Percentiles rank a stretch among this genome's conserved stretches.
phyloP scores from a whole-genome alignment of 2,113 vertebrate genomes.

The Syrmaticus mikado region DNA sequence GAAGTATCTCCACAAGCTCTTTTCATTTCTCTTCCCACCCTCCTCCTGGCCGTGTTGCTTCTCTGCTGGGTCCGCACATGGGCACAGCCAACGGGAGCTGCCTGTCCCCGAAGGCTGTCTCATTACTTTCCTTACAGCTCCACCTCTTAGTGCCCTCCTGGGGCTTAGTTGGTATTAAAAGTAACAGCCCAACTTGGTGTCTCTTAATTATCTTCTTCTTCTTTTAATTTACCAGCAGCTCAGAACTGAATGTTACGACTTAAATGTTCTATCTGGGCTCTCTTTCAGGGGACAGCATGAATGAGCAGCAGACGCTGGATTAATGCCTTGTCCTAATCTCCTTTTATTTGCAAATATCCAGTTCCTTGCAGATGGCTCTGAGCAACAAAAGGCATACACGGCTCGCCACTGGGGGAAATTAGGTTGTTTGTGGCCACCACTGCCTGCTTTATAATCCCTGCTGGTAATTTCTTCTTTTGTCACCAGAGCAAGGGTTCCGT shows the following conservation, averaged over 20 bases:
- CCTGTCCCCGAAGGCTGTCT: background rate
- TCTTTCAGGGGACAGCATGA: slow-evolving; percentile 44
- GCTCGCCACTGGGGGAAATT: slow-evolving; percentile 44
- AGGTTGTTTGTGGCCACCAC: slow-evolving; percentile 17
- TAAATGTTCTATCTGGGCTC: background rate
- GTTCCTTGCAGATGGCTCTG: slow-evolving; percentile 62
- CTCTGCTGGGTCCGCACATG: accelerated
- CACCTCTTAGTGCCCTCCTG: accelerated
- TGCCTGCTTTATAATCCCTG: background rate
- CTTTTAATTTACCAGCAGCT: background rate
- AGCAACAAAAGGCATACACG: background rate
- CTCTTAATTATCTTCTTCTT: background rate
- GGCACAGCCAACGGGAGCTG: background rate
- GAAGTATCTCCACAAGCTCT: background rate
- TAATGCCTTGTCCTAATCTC: slow-evolving; percentile 57
- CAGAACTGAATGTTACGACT: background rate
- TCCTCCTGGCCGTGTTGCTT: accelerated
- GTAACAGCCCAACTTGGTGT: background rate
- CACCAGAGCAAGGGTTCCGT: accelerated
- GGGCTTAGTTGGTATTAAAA: background rate
- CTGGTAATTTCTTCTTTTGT: slow-evolving; percentile 4
- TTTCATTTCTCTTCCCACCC: background rate
- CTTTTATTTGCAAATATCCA: slow-evolving; percentile 60
- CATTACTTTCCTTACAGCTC: background rate
- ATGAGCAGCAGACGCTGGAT: slow-evolving; percentile 52